Conservation (phyloP, 2,797 vertebrate genomes). For the Acrossocheilus fasciatus region DNA sequence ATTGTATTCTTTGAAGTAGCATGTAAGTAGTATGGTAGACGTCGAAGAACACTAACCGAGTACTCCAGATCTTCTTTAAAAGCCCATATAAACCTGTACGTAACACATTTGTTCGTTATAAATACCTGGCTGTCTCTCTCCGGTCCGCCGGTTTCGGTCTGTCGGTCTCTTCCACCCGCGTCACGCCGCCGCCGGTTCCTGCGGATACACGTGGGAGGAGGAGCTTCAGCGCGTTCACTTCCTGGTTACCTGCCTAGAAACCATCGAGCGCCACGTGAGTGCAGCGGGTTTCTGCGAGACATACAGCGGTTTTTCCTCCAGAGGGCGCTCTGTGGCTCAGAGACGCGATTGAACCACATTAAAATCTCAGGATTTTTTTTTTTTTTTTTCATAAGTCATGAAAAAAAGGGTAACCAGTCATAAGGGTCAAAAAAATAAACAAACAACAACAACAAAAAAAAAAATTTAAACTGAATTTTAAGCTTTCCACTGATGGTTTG, state of each 20-base stretch:
- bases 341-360: neutral
- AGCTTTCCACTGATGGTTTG: too few relatives aligned
- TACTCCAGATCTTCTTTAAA: neutral
- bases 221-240: constrained; percentile 73
- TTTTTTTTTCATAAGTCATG: too few relatives aligned
- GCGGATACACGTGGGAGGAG: constrained; percentile 79
- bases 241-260: constrained; percentile 80
- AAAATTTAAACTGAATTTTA: too few relatives aligned
- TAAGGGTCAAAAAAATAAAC: too few relatives aligned
- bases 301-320: rapidly evolving
- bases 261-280: constrained; percentile 52
- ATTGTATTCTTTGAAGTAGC: neutral
- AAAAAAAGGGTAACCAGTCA: too few relatives aligned
- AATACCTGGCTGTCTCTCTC: constrained; percentile 26
- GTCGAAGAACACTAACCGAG: neutral
- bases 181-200: constrained; percentile 79
- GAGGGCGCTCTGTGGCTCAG: constrained; percentile 26
- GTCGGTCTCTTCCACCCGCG: constrained; percentile 71
- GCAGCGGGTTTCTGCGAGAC: neutral
- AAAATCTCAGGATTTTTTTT: too few relatives aligned
- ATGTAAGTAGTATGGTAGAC: too few relatives aligned
- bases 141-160: neutral
- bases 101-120: neutral
- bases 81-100: neutral
- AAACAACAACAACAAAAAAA: too few relatives aligned